Percentiles rank a stretch among this genome's conserved stretches.
Conservation (phyloP, 2,797 vertebrate species). For the Chiroxiphia lanceolata region DNA sequence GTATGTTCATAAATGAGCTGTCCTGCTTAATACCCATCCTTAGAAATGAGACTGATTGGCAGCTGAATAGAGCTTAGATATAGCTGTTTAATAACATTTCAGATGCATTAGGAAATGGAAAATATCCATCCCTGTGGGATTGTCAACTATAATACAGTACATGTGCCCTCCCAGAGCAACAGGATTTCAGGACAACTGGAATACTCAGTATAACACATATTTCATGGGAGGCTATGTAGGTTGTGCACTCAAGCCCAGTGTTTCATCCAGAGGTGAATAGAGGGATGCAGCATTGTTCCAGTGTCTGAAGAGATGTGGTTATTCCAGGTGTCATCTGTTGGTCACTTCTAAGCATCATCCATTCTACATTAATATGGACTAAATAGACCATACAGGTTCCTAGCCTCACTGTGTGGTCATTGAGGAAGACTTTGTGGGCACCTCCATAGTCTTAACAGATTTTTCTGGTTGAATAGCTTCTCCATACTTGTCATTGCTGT, state of each 20-base stretch:
- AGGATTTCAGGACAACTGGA: background rate
- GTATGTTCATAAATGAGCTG: background rate
- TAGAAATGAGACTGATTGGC: background rate
- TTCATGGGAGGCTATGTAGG: background rate
- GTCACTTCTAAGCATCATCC: background rate
- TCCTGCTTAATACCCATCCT: background rate
- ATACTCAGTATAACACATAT: background rate
- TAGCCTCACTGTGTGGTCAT: background rate
- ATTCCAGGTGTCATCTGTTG: background rate
- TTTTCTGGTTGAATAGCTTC: background rate
- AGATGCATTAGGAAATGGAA: background rate
- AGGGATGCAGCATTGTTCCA: background rate
- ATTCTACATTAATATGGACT: background rate
- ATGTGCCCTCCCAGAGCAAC: background rate
- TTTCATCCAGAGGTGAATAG: background rate
- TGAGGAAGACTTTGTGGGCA: background rate
- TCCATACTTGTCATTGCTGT: background rate
- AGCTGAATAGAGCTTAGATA: background rate
- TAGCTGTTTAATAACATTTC: background rate
- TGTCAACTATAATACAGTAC: background rate
- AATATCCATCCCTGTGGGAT: background rate
- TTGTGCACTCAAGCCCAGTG: background rate
- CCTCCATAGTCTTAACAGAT: background rate
- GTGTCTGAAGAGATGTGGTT: background rate
- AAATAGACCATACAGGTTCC: background rate